Conservation (phyloP, 2,888 invertebrate species). For the Bimastos eiseni region DNA sequence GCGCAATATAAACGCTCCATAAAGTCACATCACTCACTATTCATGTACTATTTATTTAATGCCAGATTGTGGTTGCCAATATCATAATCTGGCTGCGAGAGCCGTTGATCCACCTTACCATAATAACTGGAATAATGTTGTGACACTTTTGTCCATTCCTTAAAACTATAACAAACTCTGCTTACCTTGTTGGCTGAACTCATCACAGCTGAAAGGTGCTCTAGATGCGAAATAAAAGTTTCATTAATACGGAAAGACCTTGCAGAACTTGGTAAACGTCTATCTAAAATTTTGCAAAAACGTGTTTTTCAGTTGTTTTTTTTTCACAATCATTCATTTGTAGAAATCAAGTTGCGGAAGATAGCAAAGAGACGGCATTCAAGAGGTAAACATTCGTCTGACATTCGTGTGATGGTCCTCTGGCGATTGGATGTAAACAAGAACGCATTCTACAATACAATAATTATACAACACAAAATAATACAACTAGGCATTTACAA, state of each 20-base stretch:
- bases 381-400: no score
- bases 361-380: background rate
- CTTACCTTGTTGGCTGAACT: constrained; percentile 1
- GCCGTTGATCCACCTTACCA: no score
- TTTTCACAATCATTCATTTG: no score
- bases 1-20: background rate
- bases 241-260: background rate
- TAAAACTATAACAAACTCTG: background rate
- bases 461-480: no score
- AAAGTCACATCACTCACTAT: background rate
- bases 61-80: no score
- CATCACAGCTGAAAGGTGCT: background rate
- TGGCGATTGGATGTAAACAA: background rate
- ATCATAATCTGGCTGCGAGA: no score
- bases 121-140: no score
- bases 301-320: background rate
- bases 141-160: no score
- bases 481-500: no score
- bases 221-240: background rate
- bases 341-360: background rate
- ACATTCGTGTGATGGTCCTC: background rate
- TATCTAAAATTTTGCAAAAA: background rate
- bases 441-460: no score
- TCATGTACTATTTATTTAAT: no score
- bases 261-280: no score